Evolutionary conservation across 2,113 vertebrate species (phyloP), one percentile per base, ranked within the genome.

Genomic region (Tenrec ecaudatus): DNA sequence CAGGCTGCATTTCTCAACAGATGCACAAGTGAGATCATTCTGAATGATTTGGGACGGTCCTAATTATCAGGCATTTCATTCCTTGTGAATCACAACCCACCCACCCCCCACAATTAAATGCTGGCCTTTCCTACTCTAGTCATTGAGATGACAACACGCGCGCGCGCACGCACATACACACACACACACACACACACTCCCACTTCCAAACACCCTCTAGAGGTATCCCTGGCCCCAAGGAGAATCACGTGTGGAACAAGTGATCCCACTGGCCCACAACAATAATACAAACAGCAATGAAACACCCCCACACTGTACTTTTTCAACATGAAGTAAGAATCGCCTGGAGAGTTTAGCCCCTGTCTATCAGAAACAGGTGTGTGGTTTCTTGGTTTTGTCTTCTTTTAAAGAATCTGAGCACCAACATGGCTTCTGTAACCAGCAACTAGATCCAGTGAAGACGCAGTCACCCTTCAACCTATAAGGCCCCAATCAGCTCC

Each of bases 391-490:
- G 20, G 20, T 22, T 66, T 62, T 53, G 1, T 36, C 33, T 58
- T 36, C 73, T 47, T 89, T 53, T 38, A 3, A 83, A 88, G 57
- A 90, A 76, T 87, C 82, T 92, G 60, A 73, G 33, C 64, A 88
- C 64, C 83, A 86, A 83, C 64, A 27, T 29, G 40, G 64, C 38
- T 75, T 83, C 80, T 47, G 1, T 62, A 82, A 81, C 29, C 86
- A 86, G 75, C 31, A 76, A 43, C 78, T 78, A 86, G 58, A 36
- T 22, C 57, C 53, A 40, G 25, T 14, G 27, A 90, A 82, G 71
- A 81, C 15, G n/a, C 40, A 10, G 53, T 60, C 62, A 43, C 68
- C 40, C 40, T 82, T 69, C 93, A 69, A 53, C 68, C 36, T 84
- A 31, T 75, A 84, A 89, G 86, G 83, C 71, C 58, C 69, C 68